phyloP scores from a whole-genome alignment of 2,113 vertebrate species.

The Hyaena hyaena region DNA sequence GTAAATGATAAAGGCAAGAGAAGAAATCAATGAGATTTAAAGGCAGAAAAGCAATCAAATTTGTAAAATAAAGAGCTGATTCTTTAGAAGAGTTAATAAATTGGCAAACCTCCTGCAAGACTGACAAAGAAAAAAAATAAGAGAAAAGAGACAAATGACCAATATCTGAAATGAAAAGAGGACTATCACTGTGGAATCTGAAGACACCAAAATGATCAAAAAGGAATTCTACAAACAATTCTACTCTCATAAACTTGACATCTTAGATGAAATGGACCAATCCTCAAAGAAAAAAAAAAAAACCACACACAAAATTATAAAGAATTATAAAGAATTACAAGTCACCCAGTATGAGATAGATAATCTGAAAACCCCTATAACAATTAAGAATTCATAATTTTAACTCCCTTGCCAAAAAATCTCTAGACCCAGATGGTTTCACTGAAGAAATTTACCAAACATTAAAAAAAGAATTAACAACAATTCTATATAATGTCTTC shows the following conservation, averaged over 20 bases:
- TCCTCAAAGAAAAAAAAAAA: neutral
- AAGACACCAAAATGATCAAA: neutral
- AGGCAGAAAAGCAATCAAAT: neutral
- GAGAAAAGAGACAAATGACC: neutral
- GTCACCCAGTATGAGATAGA: neutral
- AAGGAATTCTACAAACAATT: neutral
- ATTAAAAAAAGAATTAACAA: slow-evolving; percentile 23
- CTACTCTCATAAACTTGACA: neutral
- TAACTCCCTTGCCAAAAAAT: neutral
- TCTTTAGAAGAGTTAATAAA: neutral
- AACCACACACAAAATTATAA: neutral
- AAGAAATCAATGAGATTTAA: neutral
- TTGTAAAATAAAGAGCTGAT: neutral
- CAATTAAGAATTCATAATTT: neutral
- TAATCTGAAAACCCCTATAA: neutral
- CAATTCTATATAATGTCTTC: neutral
- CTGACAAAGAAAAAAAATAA: neutral
- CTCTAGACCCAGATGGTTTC: neutral
- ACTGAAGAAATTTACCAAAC: neutral
- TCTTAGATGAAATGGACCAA: neutral
- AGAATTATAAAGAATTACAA: neutral
- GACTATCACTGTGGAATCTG: neutral
- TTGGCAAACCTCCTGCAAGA: neutral
- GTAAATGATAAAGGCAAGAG: neutral
- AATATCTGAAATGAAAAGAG: neutral